Evolutionary conservation across 2,888 invertebrate genomes (phyloP).

Genomic region (Bombylius major): DNA sequence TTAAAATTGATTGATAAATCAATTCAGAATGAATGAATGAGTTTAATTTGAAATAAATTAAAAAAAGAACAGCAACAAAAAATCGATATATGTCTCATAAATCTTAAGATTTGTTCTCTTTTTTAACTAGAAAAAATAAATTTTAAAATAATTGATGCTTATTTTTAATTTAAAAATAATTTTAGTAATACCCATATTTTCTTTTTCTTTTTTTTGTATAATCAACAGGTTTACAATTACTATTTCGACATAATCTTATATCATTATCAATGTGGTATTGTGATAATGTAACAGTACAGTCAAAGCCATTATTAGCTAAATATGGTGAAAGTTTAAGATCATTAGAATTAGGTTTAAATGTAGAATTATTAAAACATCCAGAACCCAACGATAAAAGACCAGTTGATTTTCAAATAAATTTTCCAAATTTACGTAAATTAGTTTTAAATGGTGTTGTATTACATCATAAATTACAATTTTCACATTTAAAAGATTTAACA

Average conservation of each 20-base stretch:
- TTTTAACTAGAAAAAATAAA: no score
- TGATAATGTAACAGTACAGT: conserved; percentile 47
- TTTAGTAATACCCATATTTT: no score
- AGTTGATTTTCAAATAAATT: conserved; percentile 46
- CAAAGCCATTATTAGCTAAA: conserved; percentile 53
- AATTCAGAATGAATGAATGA: no score
- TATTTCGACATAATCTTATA: conserved; percentile 59
- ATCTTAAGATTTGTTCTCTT: no score
- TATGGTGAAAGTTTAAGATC: conserved; percentile 56
- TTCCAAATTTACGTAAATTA: conserved; percentile 32
- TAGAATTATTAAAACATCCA: conserved; percentile 44
- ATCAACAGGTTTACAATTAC: conserved; percentile 40
- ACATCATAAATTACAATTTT: conserved; percentile 30
- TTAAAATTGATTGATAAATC: no score
- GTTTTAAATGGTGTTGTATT: conserved; percentile 34
- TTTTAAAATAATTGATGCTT: no score
- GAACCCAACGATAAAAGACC: conserved; percentile 39
- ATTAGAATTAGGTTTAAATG: conserved; percentile 56
- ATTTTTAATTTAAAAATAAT: no score
- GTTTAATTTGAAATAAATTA: no score
- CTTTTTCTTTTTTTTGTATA: no score
- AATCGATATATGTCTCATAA: no score
- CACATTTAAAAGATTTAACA: conserved; percentile 27
- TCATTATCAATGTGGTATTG: conserved; percentile 68
- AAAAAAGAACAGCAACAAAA: no score